Base-by-base conservation (phyloP, 2,888 invertebrate genomes). In the Lydus trimaculatus region DNA sequence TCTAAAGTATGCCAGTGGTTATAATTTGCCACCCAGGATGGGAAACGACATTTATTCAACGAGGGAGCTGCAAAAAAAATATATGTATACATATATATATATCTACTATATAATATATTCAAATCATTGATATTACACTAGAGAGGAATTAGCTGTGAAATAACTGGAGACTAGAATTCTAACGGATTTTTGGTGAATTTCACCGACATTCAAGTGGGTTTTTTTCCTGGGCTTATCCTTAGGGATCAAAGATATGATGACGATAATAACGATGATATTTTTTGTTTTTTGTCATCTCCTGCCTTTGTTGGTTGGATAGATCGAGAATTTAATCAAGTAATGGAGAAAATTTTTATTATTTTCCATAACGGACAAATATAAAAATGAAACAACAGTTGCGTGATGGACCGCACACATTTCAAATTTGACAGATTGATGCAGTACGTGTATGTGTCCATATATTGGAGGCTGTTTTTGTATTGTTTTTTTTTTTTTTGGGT, bases 1-100 rank as follows among this genome's bases (percentile, higher is more conserved):
- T 96, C 95, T 81, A 96, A 87, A 60, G 95, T 94, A 86, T 96
- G 95, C 96, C 96, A 96, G 79, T 94, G 94, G 81, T 91, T 90
- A 67, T 91, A 91, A 80, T 91, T 92, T 74, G 94, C 94, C 86
- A 96, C 89, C 96, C 96, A 96, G 23, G 89, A 87, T 2, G 96
- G 96, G 84, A 95, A 96, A 83, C 93, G 92, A 85, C 96, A 96
- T 86, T 91, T 92, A 84, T 90, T 91, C 71, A 90, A 88, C 62
- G 91, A 89, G 69, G 91, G 89, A 61, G 91, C 92, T 92, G 88
- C 67, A 88, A 86, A 73, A 59, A 56, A 64, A 69, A 17, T 48
- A 17, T 61, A n/a, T 39, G n/a, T 28, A 58, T 31, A 23, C 23
- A 23, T 31, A 8, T 43, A 4, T 31, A 59, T 33, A 25, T 8